Evolutionary conservation across 2,113 vertebrate species (phyloP).

Genomic region (Melanerpes formicivorus): DNA sequence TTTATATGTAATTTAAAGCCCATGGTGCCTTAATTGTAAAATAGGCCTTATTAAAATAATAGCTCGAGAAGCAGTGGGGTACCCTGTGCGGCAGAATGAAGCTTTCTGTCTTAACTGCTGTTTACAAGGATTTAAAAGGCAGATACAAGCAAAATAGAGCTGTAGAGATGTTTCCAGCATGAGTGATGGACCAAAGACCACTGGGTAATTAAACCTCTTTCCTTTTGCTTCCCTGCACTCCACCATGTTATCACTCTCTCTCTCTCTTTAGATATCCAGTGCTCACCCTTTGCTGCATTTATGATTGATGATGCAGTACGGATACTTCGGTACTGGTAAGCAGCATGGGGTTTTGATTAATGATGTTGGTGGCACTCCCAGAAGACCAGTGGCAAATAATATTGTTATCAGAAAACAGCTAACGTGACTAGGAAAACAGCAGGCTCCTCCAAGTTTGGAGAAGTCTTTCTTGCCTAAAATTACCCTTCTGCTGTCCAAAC

Average conservation of each 20-base stretch:
- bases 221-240: slow-evolving; percentile 65
- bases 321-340: slow-evolving; percentile 75
- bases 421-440: slow-evolving; percentile 51
- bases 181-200: slow-evolving; percentile 78
- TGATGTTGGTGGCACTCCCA: slow-evolving; percentile 75
- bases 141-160: slow-evolving; percentile 73
- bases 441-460: background rate
- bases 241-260: slow-evolving; percentile 61
- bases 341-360: slow-evolving; percentile 82
- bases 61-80: slow-evolving; percentile 82
- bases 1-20: slow-evolving; percentile 87
- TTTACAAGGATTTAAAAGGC: slow-evolving; percentile 80
- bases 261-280: slow-evolving; percentile 76
- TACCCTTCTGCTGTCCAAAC: background rate
- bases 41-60: slow-evolving; percentile 87
- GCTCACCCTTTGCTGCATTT: slow-evolving; percentile 74
- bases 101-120: slow-evolving; percentile 76
- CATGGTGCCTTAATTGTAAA: slow-evolving; percentile 87
- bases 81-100: slow-evolving; percentile 70
- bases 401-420: slow-evolving; percentile 74
- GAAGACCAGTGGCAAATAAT: slow-evolving; percentile 79
- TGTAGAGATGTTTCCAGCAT: slow-evolving; percentile 74
- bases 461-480: background rate
- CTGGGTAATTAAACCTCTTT: slow-evolving; percentile 73
- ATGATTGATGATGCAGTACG: slow-evolving; percentile 83